phyloP scores from a whole-genome alignment of 2,113 vertebrate species.

The Rhagologus leucostigma region DNA sequence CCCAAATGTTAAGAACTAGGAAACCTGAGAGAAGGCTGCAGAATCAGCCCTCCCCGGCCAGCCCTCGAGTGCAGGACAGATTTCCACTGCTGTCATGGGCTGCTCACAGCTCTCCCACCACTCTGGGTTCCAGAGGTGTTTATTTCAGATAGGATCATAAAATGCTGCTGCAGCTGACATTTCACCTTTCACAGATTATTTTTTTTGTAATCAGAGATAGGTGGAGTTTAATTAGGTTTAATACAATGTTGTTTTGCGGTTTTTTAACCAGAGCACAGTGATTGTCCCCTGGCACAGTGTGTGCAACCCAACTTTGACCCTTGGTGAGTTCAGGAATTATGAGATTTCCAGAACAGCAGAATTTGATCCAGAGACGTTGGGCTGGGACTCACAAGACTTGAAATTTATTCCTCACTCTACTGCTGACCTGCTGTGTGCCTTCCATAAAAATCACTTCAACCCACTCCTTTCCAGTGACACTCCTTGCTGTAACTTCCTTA shows the following conservation, averaged over 20 bases:
- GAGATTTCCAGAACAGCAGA: not conserved
- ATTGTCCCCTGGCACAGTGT: not conserved
- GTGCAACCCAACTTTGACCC: not conserved
- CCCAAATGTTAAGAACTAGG: not conserved
- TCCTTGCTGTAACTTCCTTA: not conserved
- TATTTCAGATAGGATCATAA: not conserved
- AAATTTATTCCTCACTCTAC: not conserved
- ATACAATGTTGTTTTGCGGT: not conserved
- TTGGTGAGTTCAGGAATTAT: not conserved
- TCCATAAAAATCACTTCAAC: not conserved
- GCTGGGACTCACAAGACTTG: not conserved
- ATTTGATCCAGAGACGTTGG: not conserved
- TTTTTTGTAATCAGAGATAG: not conserved
- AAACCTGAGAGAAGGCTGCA: not conserved
- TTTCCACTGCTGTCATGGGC: not conserved
- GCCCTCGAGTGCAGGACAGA: no score
- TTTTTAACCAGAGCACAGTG: not conserved
- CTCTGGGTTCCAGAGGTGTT: not conserved
- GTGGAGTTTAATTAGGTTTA: not conserved
- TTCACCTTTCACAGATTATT: not conserved
- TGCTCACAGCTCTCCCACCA: not conserved
- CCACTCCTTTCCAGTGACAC: not conserved
- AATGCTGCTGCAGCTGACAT: not conserved
- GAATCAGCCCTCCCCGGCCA: not conserved
- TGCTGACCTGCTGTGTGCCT: not conserved